These are phyloP conservation scores for Apoda limacodes DNA, from an alignment of 2,888 invertebrate species.

Conservation along the genomic window DNA sequence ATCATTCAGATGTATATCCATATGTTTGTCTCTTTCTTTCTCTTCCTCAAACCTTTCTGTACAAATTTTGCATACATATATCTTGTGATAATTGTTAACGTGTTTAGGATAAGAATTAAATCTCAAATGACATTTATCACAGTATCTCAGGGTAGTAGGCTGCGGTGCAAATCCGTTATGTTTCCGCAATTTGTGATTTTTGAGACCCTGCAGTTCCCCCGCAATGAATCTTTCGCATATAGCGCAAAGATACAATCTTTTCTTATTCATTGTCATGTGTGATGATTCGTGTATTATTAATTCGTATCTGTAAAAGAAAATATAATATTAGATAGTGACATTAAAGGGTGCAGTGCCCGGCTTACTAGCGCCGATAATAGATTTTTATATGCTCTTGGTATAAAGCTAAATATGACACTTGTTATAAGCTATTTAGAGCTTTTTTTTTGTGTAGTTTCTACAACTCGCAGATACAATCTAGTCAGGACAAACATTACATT, in stretches of 20 bases:
- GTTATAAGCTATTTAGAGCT: no score
- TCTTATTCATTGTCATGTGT: constrained; percentile 22
- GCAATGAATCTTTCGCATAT: constrained; percentile 28
- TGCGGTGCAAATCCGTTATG: background rate
- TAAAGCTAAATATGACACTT: no score
- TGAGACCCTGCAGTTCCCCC: constrained; percentile 14
- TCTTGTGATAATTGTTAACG: constrained; percentile 17
- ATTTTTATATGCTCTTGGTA: no score
- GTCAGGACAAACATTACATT: no score
- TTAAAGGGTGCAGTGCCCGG: no score
- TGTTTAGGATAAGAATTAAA: constrained; percentile 12
- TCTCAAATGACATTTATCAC: constrained; percentile 16
- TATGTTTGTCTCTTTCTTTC: constrained; percentile 1
- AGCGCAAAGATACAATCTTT: constrained; percentile 19
- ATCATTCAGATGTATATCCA: background rate
- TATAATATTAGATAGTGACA: no score
- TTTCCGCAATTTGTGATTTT: constrained; percentile 12
- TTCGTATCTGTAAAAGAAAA: constrained; percentile 27
- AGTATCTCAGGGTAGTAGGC: constrained; percentile 2
- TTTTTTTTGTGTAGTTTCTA: no score
- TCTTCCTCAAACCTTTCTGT: constrained; percentile 5
- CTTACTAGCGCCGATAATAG: no score
- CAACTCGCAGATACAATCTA: no score
- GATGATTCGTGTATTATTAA: constrained; percentile 27
- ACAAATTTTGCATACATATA: constrained; percentile 10